Percentiles rank a stretch among this genome's conserved stretches.
Evolutionary conservation across 2,797 vertebrate species (phyloP).

Genomic region (Sandelia bainsii): DNA sequence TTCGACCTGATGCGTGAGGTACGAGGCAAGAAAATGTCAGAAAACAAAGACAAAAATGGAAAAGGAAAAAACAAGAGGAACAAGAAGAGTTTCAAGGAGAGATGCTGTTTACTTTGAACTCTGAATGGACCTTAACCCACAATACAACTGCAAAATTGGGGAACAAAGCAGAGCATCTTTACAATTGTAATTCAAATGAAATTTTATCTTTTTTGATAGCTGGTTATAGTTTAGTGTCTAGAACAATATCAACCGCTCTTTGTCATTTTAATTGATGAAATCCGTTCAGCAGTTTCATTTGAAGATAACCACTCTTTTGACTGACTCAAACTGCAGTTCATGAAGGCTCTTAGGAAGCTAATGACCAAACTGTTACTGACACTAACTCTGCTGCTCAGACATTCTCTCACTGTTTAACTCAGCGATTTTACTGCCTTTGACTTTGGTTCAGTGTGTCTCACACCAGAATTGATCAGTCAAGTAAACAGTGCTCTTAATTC

Average conservation of each 20-base stretch:
- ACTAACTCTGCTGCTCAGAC: conserved; percentile 68
- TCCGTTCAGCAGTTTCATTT: conserved; percentile 35
- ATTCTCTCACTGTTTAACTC: conserved; percentile 55
- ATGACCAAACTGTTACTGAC: conserved; percentile 71
- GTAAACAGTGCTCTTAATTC: conserved; percentile 51
- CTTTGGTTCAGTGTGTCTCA: conserved; percentile 40
- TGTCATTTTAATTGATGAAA: conserved; percentile 53
- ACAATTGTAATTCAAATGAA: conserved; percentile 46
- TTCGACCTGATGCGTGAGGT: conserved; percentile 99
- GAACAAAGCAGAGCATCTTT: conserved; percentile 52
- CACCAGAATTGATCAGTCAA: conserved; percentile 31
- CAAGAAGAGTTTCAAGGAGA: conserved; percentile 96
- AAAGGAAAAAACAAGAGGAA: conserved; percentile 96
- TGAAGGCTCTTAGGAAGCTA: conserved; percentile 53
- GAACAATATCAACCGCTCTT: conserved; percentile 49
- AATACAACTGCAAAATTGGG: conserved; percentile 39
- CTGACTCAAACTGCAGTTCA: conserved; percentile 70
- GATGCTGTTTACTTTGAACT: conserved; percentile 97
- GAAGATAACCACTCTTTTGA: conserved; percentile 68
- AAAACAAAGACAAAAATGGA: conserved; percentile 99
- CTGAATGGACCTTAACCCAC: conserved; percentile 60
- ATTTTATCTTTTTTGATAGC: conserved; percentile 54
- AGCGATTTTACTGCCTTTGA: conserved; percentile 56
- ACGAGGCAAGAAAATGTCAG: conserved; percentile 96
- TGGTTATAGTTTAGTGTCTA: conserved; percentile 62